Base-by-base conservation (phyloP, 2,113 vertebrate genomes). In the Mirza zaza region DNA sequence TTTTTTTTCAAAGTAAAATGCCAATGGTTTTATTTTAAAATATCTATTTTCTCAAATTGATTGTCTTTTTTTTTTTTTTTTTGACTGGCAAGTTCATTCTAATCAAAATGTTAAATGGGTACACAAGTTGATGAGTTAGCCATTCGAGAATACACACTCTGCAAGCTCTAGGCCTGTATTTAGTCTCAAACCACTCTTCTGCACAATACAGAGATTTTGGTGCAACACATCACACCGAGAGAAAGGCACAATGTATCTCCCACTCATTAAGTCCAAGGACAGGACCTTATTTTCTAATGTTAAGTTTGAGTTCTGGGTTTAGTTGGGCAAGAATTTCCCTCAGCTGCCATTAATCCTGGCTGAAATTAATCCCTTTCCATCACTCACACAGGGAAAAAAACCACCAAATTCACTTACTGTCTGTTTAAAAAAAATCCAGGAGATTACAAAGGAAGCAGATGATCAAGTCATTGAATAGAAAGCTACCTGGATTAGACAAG, bases 1-100 rank as follows among this genome's bases (percentile, higher is more conserved):
- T 48, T 48, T 45, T 45, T 45, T 45, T 45, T 94, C 84, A 85
- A 96, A 95, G 93, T 83, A 97, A 97, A 97, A 93, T 88, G 52
- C 17, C 92, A 97, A 76, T 70, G 36, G 55, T 96, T 98, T 97
- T 96, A 97, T 90, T 98, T 97, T 9, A 92, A 92, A 97, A 97
- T 81, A 90, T 71, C 89, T 87, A 71, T 90, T 94, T 95, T 89
- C 63, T 97, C 55, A 91, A 97, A 95, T 65, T 94, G 95, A 97
- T 93, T 98, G 97, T 95, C 93, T 45, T 45, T 45, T 45, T 45
- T 45, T 70, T 85, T 87, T 77, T 91, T 86, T 79, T 73, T 82
- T 79, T 55, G 63, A 94, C 73, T 93, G 83, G 79, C 59, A 87
- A 94, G 27, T 63, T 93, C 79, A 81, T 85, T 68, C 65, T 93